These are phyloP conservation scores for Mythimna lalbum DNA, from an alignment of 2,888 invertebrate species.

Conservation along the genomic window DNA sequence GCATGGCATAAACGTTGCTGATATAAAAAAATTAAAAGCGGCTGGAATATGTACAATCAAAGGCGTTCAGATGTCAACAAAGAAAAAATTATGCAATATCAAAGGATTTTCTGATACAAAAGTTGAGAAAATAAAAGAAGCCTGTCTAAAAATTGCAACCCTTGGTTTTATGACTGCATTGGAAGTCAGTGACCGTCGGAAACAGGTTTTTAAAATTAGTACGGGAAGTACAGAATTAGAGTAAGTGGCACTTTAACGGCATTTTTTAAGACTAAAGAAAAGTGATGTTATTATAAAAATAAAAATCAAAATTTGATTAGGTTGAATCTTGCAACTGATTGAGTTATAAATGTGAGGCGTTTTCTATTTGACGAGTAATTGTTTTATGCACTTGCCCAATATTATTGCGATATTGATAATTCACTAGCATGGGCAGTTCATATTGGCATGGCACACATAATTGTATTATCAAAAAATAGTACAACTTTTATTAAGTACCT, in stretches of 20 bases:
- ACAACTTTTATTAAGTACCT: neutral
- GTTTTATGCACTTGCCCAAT: conserved; percentile 1
- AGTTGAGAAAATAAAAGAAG: conserved; percentile 95
- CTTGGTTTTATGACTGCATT: conserved; percentile 94
- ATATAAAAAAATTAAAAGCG: conserved; percentile 94
- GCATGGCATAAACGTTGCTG: conserved; percentile 92
- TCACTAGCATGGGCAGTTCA: neutral
- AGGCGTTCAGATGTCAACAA: conserved; percentile 95
- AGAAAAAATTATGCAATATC: conserved; percentile 93
- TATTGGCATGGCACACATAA: neutral
- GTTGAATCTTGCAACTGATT: neutral
- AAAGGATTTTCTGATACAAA: conserved; percentile 95
- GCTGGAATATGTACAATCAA: conserved; percentile 95
- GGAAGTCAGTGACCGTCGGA: conserved; percentile 93
- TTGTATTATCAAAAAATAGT: conserved; percentile 9
- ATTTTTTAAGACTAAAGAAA: neutral
- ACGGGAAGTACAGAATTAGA: conserved; percentile 93
- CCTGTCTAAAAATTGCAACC: conserved; percentile 92
- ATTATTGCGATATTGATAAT: conserved; percentile 3
- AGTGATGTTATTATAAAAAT: neutral
- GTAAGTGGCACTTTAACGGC: conserved; percentile 86
- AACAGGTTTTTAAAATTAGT: conserved; percentile 93
- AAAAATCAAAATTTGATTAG: neutral
- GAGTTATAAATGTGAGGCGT: neutral
- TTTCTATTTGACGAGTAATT: neutral